Evolutionary conservation across 2,888 invertebrate species (phyloP).

Genomic region (Nezara viridula): DNA sequence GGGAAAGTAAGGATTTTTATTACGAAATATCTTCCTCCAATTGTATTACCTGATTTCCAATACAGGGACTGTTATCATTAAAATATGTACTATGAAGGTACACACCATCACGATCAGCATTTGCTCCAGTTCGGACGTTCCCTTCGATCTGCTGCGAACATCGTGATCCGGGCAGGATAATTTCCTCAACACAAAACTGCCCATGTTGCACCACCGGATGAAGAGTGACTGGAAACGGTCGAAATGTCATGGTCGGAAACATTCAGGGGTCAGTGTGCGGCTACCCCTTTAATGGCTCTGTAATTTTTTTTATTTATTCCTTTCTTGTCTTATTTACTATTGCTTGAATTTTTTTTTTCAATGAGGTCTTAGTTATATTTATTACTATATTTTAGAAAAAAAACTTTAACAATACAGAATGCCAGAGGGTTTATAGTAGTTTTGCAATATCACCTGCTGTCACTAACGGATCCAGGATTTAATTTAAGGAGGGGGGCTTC

Average conservation of each 20-base stretch:
- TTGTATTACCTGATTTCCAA: too few species aligned
- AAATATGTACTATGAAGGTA: neutral
- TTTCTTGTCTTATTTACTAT: neutral
- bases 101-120: neutral
- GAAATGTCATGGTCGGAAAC: neutral
- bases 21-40: too few species aligned
- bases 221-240: neutral
- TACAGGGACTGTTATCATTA: neutral
- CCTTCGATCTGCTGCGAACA: neutral
- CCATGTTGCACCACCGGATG: constrained; percentile 5
- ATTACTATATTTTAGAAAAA: too few species aligned
- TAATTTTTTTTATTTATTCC: neutral
- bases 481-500: too few species aligned
- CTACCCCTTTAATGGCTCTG: neutral
- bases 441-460: too few species aligned
- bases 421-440: too few species aligned
- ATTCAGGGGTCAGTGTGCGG: neutral
- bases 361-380: too few species aligned
- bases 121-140: neutral
- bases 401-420: too few species aligned
- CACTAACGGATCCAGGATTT: too few species aligned
- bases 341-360: neutral
- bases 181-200: neutral
- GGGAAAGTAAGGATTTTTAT: too few species aligned
- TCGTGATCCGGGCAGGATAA: neutral